Conservation (phyloP, 2,113 vertebrate species). For the Ornithorhynchus anatinus region DNA sequence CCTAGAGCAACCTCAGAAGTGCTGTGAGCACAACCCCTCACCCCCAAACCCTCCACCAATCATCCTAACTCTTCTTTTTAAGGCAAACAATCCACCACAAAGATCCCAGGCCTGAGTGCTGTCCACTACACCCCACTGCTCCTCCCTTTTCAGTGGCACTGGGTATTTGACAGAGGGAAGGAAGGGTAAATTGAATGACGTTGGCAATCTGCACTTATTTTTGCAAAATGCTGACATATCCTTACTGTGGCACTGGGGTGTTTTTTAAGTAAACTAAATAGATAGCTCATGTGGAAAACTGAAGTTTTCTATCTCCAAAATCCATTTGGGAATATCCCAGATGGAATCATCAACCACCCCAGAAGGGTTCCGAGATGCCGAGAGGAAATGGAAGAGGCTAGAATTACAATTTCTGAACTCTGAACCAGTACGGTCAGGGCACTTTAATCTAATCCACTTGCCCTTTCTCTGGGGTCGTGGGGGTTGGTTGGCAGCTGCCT, state of each 20-base stretch:
- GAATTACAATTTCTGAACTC: not conserved
- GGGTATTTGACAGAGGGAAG: no score
- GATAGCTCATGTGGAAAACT: rapidly evolving
- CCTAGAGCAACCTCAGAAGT: no score
- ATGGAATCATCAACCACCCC: not conserved
- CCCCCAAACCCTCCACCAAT: not conserved
- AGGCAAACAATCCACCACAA: not conserved
- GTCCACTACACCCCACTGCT: no score
- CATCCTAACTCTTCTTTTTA: not conserved
- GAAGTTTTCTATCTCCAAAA: not conserved
- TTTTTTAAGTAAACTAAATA: no score
- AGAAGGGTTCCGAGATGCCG: rapidly evolving
- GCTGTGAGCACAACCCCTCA: not conserved
- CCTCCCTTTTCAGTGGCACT: no score
- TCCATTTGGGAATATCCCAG: not conserved
- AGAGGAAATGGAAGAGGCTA: not conserved
- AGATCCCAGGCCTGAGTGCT: no score
- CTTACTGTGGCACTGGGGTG: no score
- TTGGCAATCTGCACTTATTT: not conserved
- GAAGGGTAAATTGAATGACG: no score
- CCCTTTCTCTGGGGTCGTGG: not conserved
- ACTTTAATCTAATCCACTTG: not conserved
- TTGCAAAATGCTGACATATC: no score
- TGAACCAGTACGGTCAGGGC: not conserved
- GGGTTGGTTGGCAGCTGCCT: not conserved